These are phyloP conservation scores for Tipula helvola DNA, from an alignment of 2,888 invertebrate genomes.

Conservation along the genomic window DNA sequence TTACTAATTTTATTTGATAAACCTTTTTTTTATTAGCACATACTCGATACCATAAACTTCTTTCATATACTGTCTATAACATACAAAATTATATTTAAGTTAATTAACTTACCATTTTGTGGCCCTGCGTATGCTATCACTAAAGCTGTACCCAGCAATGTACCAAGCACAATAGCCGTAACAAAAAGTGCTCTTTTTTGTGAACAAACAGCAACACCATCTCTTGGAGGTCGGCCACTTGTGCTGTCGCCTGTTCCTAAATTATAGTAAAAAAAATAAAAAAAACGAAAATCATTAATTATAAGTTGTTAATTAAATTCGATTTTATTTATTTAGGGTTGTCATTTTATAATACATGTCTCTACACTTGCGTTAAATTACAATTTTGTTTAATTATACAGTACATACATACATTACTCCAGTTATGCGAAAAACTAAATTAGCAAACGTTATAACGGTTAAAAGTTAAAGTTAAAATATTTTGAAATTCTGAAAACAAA, in stretches of 20 bases:
- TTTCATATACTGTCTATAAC: not conserved
- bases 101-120: slow-evolving; percentile 52
- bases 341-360: not conserved
- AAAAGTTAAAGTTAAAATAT: no score
- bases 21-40: not conserved
- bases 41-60: not conserved
- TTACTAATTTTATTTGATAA: not conserved
- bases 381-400: no score
- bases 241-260: slow-evolving; percentile 32
- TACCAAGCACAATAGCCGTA: slow-evolving; percentile 63
- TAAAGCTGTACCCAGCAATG: slow-evolving; percentile 70
- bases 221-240: slow-evolving; percentile 33
- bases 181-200: slow-evolving; percentile 74
- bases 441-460: no score
- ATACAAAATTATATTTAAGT: not conserved
- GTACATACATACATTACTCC: no score
- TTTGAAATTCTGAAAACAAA: no score
- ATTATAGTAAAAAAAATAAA: slow-evolving; percentile 20
- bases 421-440: no score
- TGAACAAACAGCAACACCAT: slow-evolving; percentile 73
- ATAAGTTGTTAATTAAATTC: not conserved
- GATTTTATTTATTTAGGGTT: not conserved
- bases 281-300: slow-evolving; percentile 16
- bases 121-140: slow-evolving; percentile 86
- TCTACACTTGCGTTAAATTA: not conserved